Conservation (phyloP, 2,888 invertebrate genomes). For the Acronicta aceris region DNA sequence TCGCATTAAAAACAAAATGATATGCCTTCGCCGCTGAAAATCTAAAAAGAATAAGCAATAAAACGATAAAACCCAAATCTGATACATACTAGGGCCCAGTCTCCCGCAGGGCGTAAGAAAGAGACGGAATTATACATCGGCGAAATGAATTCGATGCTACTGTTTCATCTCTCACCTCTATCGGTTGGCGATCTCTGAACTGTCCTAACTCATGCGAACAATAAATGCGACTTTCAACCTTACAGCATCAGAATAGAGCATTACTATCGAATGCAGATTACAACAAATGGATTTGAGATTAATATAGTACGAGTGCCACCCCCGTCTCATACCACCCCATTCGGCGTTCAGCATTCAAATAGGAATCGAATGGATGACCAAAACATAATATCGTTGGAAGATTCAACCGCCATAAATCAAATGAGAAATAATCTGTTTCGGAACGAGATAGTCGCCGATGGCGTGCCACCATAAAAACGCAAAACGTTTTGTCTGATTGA, state of each 20-base stretch:
- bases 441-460: conserved; percentile 88
- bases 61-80: conserved; percentile 90
- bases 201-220: conserved; percentile 82
- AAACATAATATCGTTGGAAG: conserved; percentile 89
- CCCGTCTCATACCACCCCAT: conserved; percentile 86
- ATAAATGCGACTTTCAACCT: conserved; percentile 79
- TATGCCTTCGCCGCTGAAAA: conserved; percentile 89
- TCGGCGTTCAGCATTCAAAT: conserved; percentile 89
- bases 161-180: conserved; percentile 90
- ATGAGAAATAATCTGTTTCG: conserved; percentile 90
- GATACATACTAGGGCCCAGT: conserved; percentile 88
- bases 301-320: conserved; percentile 89
- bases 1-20: conserved; percentile 89
- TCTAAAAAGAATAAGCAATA: conserved; percentile 90
- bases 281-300: conserved; percentile 89
- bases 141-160: conserved; percentile 88
- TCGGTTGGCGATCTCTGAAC: conserved; percentile 86
- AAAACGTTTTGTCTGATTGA: conserved; percentile 89
- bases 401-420: conserved; percentile 89
- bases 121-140: conserved; percentile 81
- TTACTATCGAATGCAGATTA: conserved; percentile 83
- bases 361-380: conserved; percentile 90
- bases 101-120: conserved; percentile 84
- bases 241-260: conserved; percentile 69
- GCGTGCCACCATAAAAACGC: conserved; percentile 87